These are phyloP conservation scores for Melieria omissa DNA, from an alignment of 2,888 invertebrate species.

Conservation along the genomic window DNA sequence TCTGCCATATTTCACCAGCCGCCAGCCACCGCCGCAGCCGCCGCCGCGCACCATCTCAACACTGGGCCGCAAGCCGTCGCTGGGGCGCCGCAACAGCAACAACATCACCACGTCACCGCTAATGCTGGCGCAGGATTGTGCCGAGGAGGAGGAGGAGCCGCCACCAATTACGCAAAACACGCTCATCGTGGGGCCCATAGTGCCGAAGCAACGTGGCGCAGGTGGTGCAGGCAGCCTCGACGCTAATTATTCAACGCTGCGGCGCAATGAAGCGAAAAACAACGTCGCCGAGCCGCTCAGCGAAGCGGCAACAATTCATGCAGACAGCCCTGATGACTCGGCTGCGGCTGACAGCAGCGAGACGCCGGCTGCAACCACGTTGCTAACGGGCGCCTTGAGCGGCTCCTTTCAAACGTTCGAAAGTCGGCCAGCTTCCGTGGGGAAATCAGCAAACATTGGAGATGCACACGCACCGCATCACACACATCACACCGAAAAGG, in stretches of 20 bases:
- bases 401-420: constrained; percentile 25
- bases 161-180: constrained; percentile 69
- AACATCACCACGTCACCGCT: constrained; percentile 67
- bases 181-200: constrained; percentile 70
- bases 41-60: constrained; percentile 80
- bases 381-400: constrained; percentile 8
- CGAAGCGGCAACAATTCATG: not conserved
- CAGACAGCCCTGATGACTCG: constrained; percentile 1
- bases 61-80: constrained; percentile 68
- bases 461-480: constrained; percentile 6
- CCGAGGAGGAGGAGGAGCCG: constrained; percentile 59
- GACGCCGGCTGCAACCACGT: constrained; percentile 7
- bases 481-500: constrained; percentile 60
- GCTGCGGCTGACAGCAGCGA: constrained; percentile 30
- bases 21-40: constrained; percentile 74
- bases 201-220: constrained; percentile 61
- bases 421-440: constrained; percentile 7
- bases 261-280: constrained; percentile 39
- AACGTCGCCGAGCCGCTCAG: constrained; percentile 24
- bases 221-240: constrained; percentile 39
- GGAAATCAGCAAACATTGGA: not conserved
- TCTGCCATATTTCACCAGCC: constrained; percentile 50
- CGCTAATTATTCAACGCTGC: constrained; percentile 50
- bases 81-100: constrained; percentile 64
- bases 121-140: constrained; percentile 68